Percentiles rank a stretch among this genome's conserved stretches.
phyloP scores from a whole-genome alignment of 2,113 vertebrate genomes.

The Ciconia stormi region DNA sequence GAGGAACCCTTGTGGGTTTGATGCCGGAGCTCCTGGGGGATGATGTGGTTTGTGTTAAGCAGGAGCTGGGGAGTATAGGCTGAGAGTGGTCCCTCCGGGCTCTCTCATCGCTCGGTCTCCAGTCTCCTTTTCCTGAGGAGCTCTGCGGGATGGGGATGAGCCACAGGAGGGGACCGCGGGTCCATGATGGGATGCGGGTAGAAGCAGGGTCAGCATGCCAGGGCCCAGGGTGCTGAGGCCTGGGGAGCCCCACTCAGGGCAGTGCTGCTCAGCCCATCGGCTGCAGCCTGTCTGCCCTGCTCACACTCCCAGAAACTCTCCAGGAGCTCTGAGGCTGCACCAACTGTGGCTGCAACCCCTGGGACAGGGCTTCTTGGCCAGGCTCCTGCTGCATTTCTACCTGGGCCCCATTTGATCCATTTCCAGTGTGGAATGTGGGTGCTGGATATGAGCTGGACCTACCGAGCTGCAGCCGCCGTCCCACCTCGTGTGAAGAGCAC shows the following conservation, averaged over 20 bases:
- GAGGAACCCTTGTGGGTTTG: neutral
- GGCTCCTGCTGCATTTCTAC: neutral
- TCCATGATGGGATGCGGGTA: rapidly evolving
- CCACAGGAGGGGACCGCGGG: rapidly evolving
- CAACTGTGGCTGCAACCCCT: rapidly evolving
- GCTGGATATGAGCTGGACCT: neutral
- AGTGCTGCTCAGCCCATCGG: neutral
- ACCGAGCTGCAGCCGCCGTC: neutral
- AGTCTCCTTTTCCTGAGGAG: neutral
- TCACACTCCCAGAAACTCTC: neutral
- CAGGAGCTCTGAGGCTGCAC: neutral
- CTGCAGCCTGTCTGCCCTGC: neutral
- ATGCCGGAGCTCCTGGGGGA: neutral
- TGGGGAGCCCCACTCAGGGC: neutral
- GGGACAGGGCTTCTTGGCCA: neutral
- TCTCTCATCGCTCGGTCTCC: neutral
- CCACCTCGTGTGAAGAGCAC: rapidly evolving
- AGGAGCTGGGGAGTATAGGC: neutral
- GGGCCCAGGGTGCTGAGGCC: neutral
- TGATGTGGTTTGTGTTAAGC: neutral
- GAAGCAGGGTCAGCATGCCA: neutral
- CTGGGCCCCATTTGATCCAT: neutral
- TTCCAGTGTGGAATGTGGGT: neutral
- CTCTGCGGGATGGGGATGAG: neutral
- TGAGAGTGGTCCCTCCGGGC: neutral